Percentiles rank a stretch among this genome's conserved stretches.
phyloP scores from a whole-genome alignment of 1,140 invertebrate genomes.

The Ridgeia piscesae region DNA sequence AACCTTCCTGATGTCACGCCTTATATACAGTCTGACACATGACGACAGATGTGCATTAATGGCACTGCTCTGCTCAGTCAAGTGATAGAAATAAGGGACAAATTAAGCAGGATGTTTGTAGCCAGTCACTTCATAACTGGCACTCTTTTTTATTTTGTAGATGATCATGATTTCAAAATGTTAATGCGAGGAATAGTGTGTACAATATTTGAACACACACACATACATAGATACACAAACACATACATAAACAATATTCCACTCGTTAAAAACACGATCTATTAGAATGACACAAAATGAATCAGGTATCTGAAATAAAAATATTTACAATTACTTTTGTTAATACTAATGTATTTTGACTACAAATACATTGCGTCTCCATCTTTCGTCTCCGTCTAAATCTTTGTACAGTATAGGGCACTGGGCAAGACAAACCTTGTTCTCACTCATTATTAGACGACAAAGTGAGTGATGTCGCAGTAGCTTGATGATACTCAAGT shows the following conservation, averaged over 20 bases:
- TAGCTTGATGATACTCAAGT: background rate
- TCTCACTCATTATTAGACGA: background rate
- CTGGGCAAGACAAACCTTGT: background rate
- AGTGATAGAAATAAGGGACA: too few relatives aligned
- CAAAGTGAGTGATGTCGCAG: background rate
- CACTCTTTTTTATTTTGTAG: background rate
- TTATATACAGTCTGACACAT: too few relatives aligned
- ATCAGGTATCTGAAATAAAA: background rate
- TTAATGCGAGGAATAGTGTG: background rate
- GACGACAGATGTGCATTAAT: too few relatives aligned
- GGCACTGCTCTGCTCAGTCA: too few relatives aligned
- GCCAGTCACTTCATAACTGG: background rate
- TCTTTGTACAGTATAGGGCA: background rate
- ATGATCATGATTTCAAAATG: background rate
- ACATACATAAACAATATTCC: too few relatives aligned
- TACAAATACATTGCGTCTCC: background rate
- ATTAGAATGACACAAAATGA: background rate
- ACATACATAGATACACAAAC: too few relatives aligned
- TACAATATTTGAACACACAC: conserved; percentile 8
- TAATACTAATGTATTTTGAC: background rate
- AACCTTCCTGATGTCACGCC: too few relatives aligned
- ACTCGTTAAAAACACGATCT: background rate
- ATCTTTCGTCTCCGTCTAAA: background rate
- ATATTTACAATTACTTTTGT: conserved; percentile 2
- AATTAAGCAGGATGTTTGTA: background rate